phyloP scores from a whole-genome alignment of 2,888 invertebrate species.

The Heliconius ismenius region DNA sequence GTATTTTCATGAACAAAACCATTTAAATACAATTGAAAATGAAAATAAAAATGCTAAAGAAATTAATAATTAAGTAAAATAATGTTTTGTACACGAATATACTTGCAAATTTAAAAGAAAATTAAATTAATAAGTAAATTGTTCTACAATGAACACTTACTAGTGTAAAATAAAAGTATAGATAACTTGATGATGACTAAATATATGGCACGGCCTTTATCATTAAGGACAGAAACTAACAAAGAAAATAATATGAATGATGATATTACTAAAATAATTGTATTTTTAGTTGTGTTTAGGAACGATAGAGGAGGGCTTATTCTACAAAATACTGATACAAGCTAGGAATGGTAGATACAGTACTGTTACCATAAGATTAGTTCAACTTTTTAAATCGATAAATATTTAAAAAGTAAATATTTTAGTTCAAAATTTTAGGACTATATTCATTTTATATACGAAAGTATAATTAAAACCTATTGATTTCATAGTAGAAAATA shows the following conservation, averaged over 20 bases:
- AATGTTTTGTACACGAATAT: slow-evolving; percentile 30
- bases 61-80: slow-evolving; percentile 16
- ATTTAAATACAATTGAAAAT: background rate
- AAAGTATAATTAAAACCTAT: background rate
- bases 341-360: slow-evolving; percentile 63
- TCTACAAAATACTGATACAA: slow-evolving; percentile 74
- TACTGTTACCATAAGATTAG: slow-evolving; percentile 22
- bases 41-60: slow-evolving; percentile 9
- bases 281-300: slow-evolving; percentile 54
- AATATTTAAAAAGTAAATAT: background rate
- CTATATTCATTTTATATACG: background rate
- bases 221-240: slow-evolving; percentile 37
- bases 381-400: background rate
- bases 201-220: slow-evolving; percentile 60
- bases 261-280: slow-evolving; percentile 20
- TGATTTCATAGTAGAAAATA: background rate
- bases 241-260: slow-evolving; percentile 35
- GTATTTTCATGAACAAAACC: background rate
- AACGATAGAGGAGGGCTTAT: slow-evolving; percentile 72
- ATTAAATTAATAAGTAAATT: slow-evolving; percentile 31
- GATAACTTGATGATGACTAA: slow-evolving; percentile 51
- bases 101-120: slow-evolving; percentile 19
- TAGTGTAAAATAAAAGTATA: slow-evolving; percentile 42
- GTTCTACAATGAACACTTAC: slow-evolving; percentile 38
- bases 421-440: background rate